phyloP scores from a whole-genome alignment of 2,888 invertebrate genomes.

The Dilophus febrilis region DNA sequence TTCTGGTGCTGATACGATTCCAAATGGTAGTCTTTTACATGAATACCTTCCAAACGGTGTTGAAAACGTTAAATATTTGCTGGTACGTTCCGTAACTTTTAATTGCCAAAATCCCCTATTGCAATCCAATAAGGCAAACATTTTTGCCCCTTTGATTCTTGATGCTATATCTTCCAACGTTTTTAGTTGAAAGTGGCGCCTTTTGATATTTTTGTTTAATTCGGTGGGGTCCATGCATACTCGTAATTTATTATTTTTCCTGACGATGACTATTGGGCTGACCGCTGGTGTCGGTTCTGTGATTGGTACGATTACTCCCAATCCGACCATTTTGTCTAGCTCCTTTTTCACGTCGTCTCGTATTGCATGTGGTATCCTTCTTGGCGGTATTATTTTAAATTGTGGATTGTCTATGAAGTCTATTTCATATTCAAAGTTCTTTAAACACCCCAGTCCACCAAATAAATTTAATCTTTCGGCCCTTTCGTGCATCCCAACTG shows the following conservation, averaged over 20 bases:
- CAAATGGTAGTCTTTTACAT: slow-evolving; percentile 11
- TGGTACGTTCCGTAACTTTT: slow-evolving; percentile 11
- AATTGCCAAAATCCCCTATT: slow-evolving; percentile 13
- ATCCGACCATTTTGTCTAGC: slow-evolving; percentile 8
- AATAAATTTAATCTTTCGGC: not conserved
- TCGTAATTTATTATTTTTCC: slow-evolving; percentile 6
- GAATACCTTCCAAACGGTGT: slow-evolving; percentile 13
- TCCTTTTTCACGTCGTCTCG: slow-evolving; percentile 10
- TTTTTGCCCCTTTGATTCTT: slow-evolving; percentile 9
- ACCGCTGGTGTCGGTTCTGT: slow-evolving; percentile 11
- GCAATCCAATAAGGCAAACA: slow-evolving; percentile 4
- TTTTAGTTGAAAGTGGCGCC: slow-evolving; percentile 9
- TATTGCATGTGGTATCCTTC: slow-evolving; percentile 10
- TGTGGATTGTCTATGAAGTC: not conserved
- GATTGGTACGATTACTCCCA: slow-evolving; percentile 9
- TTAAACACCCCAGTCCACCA: not conserved
- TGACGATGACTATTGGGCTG: slow-evolving; percentile 9
- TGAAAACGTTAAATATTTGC: slow-evolving; percentile 11
- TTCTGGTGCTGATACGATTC: slow-evolving; percentile 14
- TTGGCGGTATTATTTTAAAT: slow-evolving; percentile 1
- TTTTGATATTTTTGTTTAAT: slow-evolving; percentile 8
- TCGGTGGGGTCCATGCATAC: slow-evolving; percentile 8
- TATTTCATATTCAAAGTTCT: slow-evolving; percentile 1
- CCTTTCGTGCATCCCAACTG: too few relatives aligned
- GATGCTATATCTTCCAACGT: slow-evolving; percentile 9